These are phyloP conservation scores for Cephalotes varians DNA, from an alignment of 2,888 invertebrate genomes.

Conservation along the genomic window DNA sequence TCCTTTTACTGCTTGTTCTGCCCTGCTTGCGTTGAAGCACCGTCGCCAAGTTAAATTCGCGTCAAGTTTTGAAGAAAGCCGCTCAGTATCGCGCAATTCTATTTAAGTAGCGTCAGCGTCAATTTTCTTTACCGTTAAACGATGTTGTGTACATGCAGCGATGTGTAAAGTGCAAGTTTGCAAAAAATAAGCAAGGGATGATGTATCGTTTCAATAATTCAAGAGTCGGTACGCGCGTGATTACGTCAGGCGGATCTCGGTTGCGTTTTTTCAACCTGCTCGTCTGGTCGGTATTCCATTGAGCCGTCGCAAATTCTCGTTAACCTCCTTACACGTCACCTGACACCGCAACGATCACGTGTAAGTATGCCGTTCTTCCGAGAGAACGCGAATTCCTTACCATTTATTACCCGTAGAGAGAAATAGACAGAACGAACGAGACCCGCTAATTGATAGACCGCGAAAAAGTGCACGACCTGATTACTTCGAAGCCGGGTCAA, in stretches of 20 bases:
- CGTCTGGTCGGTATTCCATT: constrained; percentile 23
- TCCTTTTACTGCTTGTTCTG: neutral
- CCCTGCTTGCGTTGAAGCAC: neutral
- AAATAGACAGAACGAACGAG: neutral
- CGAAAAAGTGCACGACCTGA: neutral
- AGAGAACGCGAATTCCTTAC: neutral
- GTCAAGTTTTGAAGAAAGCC: neutral
- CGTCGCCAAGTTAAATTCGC: constrained; percentile 2
- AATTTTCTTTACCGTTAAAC: neutral
- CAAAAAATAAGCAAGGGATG: neutral
- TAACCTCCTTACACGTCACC: neutral
- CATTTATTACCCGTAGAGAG: neutral
- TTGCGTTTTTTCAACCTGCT: neutral
- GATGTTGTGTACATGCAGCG: neutral
- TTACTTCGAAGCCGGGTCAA: neutral
- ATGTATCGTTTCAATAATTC: constrained; percentile 17
- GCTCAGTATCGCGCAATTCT: neutral
- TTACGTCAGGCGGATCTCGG: neutral
- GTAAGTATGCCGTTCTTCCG: neutral
- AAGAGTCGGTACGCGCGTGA: neutral
- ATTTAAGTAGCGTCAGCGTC: neutral
- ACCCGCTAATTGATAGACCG: constrained; percentile 2
- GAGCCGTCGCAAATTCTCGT: neutral
- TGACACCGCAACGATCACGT: neutral
- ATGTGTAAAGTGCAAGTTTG: neutral